phyloP scores from a whole-genome alignment of 2,888 invertebrate species.

The Melipona bicolor region DNA sequence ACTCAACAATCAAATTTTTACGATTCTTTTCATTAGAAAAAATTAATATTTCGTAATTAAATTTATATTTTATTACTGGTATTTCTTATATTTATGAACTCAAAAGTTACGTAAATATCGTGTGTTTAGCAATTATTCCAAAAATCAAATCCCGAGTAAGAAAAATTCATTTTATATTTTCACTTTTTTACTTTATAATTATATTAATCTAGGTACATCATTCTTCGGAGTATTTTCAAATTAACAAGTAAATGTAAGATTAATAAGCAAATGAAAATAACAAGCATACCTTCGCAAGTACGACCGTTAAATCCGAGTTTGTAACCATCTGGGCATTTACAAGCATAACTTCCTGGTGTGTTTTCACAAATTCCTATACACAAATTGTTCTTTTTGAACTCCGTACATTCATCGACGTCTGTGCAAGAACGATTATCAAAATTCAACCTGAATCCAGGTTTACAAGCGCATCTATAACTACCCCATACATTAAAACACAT shows the following conservation, averaged over 20 bases:
- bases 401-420: conserved; percentile 95
- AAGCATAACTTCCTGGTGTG: conserved; percentile 93
- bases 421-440: conserved; percentile 90
- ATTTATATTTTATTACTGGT: too few species aligned
- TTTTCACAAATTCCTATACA: conserved; percentile 93
- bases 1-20: too few species aligned
- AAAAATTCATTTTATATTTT: too few species aligned
- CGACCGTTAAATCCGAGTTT: conserved; percentile 89
- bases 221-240: too few species aligned
- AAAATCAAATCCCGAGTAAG: too few species aligned
- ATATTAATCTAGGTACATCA: too few species aligned
- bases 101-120: too few species aligned
- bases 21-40: too few species aligned
- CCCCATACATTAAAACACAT: conserved; percentile 96
- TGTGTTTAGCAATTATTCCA: too few species aligned
- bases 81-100: too few species aligned
- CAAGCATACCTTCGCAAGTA: conserved; percentile 90
- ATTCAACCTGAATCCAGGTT: conserved; percentile 92
- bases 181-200: too few species aligned
- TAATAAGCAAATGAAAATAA: neutral
- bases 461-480: conserved; percentile 94
- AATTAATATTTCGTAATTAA: too few species aligned
- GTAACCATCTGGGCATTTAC: conserved; percentile 93
- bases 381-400: conserved; percentile 89
- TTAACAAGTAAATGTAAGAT: neutral